Evolutionary conservation across 2,113 vertebrate genomes (phyloP).

Genomic region (Chionodraco myersi): DNA sequence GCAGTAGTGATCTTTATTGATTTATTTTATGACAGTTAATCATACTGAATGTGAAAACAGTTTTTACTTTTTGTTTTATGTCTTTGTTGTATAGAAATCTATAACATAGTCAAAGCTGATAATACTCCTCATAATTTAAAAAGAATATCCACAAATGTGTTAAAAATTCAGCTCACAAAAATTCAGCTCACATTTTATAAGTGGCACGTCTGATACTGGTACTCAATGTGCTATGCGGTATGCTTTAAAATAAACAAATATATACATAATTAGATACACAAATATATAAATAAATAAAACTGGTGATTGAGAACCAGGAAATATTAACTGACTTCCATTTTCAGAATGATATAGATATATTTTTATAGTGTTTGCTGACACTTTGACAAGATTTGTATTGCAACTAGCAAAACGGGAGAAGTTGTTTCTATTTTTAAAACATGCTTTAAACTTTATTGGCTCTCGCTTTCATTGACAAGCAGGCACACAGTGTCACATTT

Average conservation of each 20-base stretch:
- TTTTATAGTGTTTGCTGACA: conserved; percentile 77
- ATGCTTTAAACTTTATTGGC: conserved; percentile 76
- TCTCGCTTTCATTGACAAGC: conserved; percentile 59
- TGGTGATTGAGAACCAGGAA: conserved; percentile 31
- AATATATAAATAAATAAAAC: conserved; percentile 24
- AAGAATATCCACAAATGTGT: conserved; percentile 32
- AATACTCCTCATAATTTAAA: conserved; percentile 19
- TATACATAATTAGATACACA: conserved; percentile 21
- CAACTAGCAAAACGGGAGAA: conserved; percentile 55
- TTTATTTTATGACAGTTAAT: conserved; percentile 41
- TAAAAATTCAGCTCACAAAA: conserved; percentile 38
- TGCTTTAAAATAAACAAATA: conserved; percentile 39
- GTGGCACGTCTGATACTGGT: conserved; percentile 32
- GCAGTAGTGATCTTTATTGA: conserved; percentile 17
- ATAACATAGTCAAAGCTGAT: conserved; percentile 21
- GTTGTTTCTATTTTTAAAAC: conserved; percentile 77
- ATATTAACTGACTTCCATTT: conserved; percentile 70
- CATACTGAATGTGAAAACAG: conserved; percentile 37
- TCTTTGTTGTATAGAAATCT: conserved; percentile 50
- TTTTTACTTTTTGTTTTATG: conserved; percentile 10
- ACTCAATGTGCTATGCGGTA: conserved; percentile 37
- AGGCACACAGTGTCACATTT: conserved; percentile 68
- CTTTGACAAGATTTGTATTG: conserved; percentile 71
- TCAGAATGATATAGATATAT: conserved; percentile 77
- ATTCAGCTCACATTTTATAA: conserved; percentile 34